A percentile compares a stretch with the other conserved stretches of the same genome.
Evolutionary conservation across 2,113 vertebrate species (phyloP).

Genomic region (Clupea harengus): DNA sequence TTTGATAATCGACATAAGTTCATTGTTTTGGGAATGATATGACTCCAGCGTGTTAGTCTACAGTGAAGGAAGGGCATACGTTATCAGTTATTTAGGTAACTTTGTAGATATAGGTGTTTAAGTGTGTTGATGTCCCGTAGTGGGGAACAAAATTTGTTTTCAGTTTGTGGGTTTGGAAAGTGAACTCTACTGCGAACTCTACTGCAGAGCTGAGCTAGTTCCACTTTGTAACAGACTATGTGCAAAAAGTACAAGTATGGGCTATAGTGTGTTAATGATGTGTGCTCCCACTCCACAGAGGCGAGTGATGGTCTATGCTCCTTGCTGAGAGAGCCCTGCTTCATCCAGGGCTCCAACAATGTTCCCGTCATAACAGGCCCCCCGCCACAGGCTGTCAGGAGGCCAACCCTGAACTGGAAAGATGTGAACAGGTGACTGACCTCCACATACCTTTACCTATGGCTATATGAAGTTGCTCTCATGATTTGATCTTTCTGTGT

Average conservation of each 20-base stretch:
- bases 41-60: not conserved
- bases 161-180: not conserved
- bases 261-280: not conserved
- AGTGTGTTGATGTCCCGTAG: not conserved
- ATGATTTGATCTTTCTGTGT: not conserved
- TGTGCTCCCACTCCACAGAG: slow-evolving; percentile 54
- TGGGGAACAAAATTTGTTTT: not conserved
- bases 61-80: not conserved
- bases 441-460: not conserved
- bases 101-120: too few relatives aligned
- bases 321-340: slow-evolving; percentile 68
- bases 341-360: slow-evolving; percentile 18
- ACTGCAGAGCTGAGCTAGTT: not conserved
- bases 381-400: slow-evolving; percentile 52
- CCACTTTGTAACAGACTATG: too few relatives aligned
- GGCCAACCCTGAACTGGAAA: slow-evolving; percentile 68
- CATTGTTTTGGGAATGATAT: not conserved
- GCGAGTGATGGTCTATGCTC: slow-evolving; percentile 72
- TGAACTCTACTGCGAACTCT: not conserved
- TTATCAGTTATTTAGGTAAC: too few relatives aligned
- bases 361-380: slow-evolving; percentile 38
- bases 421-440: slow-evolving; percentile 69
- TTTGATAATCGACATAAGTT: not conserved
- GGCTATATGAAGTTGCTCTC: not conserved
- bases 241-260: too few relatives aligned